Conservation (phyloP, 2,797 vertebrate genomes). For the Sylvilagus floridanus region DNA sequence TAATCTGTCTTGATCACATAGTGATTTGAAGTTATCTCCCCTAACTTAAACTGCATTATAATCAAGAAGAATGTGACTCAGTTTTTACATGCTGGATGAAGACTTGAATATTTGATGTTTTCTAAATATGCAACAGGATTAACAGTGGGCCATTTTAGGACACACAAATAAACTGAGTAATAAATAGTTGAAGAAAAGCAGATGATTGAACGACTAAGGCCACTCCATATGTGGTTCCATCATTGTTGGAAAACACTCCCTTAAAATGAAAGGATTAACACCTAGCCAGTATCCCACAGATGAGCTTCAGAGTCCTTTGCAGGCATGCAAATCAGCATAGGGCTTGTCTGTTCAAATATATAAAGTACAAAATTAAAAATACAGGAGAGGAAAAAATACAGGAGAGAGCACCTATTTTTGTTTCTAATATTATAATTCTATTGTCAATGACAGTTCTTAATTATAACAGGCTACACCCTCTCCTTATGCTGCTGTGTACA, state of each 20-base stretch:
- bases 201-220: not conserved
- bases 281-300: too few species aligned
- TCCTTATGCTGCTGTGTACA: not conserved
- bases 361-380: not conserved
- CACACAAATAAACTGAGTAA: not conserved
- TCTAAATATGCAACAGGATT: not conserved
- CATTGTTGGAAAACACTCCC: not conserved
- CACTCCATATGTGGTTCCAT: accelerated
- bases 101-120: not conserved
- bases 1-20: not conserved
- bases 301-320: not conserved
- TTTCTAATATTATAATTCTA: not conserved
- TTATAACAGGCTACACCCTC: not conserved
- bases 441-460: not conserved
- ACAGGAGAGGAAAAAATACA: not conserved
- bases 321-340: not conserved
- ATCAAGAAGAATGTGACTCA: not conserved
- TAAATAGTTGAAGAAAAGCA: not conserved
- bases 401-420: not conserved
- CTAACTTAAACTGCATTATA: not conserved
- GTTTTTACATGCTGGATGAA: not conserved
- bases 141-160: not conserved
- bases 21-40: not conserved
- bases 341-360: not conserved
- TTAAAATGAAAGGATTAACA: not conserved